These are phyloP conservation scores for Drosophila leontia DNA, from an alignment of 1,140 invertebrate species.

Conservation along the genomic window DNA sequence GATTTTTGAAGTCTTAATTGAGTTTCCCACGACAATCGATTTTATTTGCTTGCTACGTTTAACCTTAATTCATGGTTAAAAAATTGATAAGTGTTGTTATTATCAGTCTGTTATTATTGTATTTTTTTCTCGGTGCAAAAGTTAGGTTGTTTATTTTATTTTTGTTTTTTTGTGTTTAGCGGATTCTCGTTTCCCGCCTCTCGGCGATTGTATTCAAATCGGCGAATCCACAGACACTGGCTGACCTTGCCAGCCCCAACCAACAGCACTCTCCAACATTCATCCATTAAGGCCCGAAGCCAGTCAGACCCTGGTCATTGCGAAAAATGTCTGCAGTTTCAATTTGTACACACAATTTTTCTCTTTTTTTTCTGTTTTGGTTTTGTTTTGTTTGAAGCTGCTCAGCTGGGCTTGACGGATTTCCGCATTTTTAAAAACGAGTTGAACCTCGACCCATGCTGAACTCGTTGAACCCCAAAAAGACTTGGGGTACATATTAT, in stretches of 20 bases:
- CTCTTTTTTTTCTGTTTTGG: not conserved
- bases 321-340: conserved; percentile 51
- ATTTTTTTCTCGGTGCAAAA: conserved; percentile 23
- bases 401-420: conserved; percentile 72
- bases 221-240: conserved; percentile 47
- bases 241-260: conserved; percentile 68
- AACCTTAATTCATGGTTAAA: not conserved
- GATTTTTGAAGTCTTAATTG: too few species aligned
- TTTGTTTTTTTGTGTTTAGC: conserved; percentile 20
- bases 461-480: conserved; percentile 48
- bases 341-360: conserved; percentile 54
- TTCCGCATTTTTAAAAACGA: conserved; percentile 64
- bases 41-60: conserved; percentile 5
- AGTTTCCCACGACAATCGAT: not conserved
- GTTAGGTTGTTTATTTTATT: conserved; percentile 29
- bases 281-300: conserved; percentile 32
- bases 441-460: conserved; percentile 34
- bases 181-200: conserved; percentile 60
- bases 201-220: conserved; percentile 78
- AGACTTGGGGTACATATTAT: not conserved
- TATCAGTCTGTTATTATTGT: conserved; percentile 5
- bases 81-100: conserved; percentile 5
- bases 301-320: conserved; percentile 31
- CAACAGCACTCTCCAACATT: conserved; percentile 41
- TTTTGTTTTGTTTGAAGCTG: conserved; percentile 20